Percentiles rank a stretch among this genome's conserved stretches.
phyloP scores from a whole-genome alignment of 2,888 invertebrate species.

The Opisthograptis luteolata region DNA sequence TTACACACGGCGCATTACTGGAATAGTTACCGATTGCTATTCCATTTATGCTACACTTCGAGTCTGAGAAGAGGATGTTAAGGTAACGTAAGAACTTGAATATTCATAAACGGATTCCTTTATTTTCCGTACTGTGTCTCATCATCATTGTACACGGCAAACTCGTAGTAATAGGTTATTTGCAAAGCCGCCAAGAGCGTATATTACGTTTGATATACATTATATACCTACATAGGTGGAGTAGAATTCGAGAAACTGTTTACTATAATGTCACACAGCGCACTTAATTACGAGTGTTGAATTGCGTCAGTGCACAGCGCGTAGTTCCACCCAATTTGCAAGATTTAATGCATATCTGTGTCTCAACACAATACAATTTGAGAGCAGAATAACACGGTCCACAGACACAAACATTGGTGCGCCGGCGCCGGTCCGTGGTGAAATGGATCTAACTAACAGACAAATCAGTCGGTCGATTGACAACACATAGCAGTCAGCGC shows the following conservation, averaged over 20 bases:
- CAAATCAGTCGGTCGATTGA: conserved; percentile 43
- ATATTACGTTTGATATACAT: conserved; percentile 3
- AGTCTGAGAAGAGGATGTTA: conserved; percentile 17
- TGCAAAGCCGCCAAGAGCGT: conserved; percentile 10
- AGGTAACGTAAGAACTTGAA: conserved; percentile 16
- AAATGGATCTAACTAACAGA: conserved; percentile 46
- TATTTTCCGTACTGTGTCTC: conserved; percentile 9
- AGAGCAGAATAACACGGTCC: conserved; percentile 34
- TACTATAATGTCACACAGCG: conserved; percentile 27
- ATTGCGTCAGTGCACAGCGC: conserved; percentile 25
- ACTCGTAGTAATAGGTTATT: conserved; percentile 22
- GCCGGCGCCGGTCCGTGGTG: conserved; percentile 41
- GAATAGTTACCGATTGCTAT: conserved; percentile 22
- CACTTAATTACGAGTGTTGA: conserved; percentile 28
- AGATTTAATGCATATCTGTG: conserved; percentile 34
- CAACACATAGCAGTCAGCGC: conserved; percentile 38
- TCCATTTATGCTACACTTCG: conserved; percentile 20
- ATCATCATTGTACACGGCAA: neutral
- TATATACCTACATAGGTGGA: conserved; percentile 6
- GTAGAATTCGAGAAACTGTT: conserved; percentile 10
- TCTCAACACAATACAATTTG: conserved; percentile 39
- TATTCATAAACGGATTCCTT: conserved; percentile 14
- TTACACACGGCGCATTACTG: conserved; percentile 32
- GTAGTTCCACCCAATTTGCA: conserved; percentile 33
- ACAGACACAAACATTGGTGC: conserved; percentile 39